A percentile compares a stretch with the other conserved stretches of the same genome.
These are phyloP conservation scores for Coranthus polyacanthus DNA, from an alignment of 2,797 vertebrate species.

Conservation along the genomic window DNA sequence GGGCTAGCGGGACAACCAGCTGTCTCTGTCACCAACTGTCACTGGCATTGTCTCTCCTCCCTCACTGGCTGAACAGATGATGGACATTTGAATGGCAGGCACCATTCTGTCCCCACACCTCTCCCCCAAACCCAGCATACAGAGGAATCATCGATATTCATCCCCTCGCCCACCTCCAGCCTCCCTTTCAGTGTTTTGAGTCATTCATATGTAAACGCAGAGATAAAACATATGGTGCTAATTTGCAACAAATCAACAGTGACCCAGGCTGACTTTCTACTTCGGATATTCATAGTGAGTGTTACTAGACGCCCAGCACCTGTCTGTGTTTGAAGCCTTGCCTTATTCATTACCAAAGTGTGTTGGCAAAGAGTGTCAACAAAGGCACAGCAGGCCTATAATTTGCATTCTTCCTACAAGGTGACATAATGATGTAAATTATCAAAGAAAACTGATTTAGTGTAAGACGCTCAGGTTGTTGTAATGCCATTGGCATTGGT, in stretches of 20 bases:
- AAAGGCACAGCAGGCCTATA: slow-evolving; percentile 74
- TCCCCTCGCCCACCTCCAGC: slow-evolving; percentile 60
- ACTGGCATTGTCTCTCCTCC: slow-evolving; percentile 73
- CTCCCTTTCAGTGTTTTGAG: slow-evolving; percentile 69
- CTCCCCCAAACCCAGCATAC: slow-evolving; percentile 31
- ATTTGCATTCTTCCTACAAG: slow-evolving; percentile 79
- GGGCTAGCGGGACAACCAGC: slow-evolving; percentile 78
- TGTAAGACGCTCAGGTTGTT: slow-evolving; percentile 59
- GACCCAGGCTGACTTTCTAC: slow-evolving; percentile 73
- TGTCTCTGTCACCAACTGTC: slow-evolving; percentile 84
- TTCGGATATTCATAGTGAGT: slow-evolving; percentile 71
- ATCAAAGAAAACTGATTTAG: slow-evolving; percentile 80
- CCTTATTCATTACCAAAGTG: slow-evolving; percentile 81
- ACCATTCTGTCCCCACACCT: slow-evolving; percentile 29
- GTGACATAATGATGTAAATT: slow-evolving; percentile 83
- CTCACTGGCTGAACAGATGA: slow-evolving; percentile 80
- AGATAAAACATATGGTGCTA: slow-evolving; percentile 82
- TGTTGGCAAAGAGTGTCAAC: slow-evolving; percentile 76
- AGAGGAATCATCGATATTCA: slow-evolving; percentile 76
- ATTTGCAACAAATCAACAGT: slow-evolving; percentile 85
- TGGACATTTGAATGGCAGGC: slow-evolving; percentile 79
- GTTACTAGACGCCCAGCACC: slow-evolving; percentile 73
- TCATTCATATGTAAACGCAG: slow-evolving; percentile 83
- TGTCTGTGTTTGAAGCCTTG: slow-evolving; percentile 79
- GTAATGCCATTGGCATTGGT: slow-evolving; percentile 70